These are phyloP conservation scores for Syndactyla subalaris DNA, from an alignment of 2,797 vertebrate species.

Conservation along the genomic window DNA sequence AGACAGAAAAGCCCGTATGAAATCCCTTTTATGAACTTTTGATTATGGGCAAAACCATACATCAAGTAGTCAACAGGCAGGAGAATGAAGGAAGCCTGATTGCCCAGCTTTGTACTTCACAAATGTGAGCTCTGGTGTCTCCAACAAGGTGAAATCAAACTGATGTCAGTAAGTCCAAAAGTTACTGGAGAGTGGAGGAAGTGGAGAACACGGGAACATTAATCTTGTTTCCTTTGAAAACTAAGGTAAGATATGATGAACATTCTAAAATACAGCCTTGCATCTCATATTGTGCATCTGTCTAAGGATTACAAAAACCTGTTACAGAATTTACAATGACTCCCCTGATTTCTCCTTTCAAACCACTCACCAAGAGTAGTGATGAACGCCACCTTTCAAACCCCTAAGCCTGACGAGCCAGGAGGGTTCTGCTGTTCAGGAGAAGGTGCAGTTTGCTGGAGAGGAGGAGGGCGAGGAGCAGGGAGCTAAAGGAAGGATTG, in stretches of 20 bases:
- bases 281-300: not conserved
- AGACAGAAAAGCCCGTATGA: not conserved
- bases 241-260: not conserved
- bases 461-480: rapidly evolving
- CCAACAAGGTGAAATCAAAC: not conserved
- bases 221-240: not conserved
- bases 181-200: not conserved
- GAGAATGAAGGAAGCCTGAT: not conserved
- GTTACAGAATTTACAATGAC: not conserved
- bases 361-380: not conserved
- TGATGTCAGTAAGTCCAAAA: not conserved
- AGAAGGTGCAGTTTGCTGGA: not conserved
- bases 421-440: not conserved
- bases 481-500: rapidly evolving
- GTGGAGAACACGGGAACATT: not conserved
- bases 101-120: not conserved
- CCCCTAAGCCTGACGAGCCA: not conserved
- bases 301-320: not conserved
- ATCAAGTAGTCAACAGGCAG: not conserved
- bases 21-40: not conserved
- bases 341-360: not conserved
- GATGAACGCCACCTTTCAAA: not conserved
- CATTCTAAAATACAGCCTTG: not conserved
- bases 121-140: not conserved
- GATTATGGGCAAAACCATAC: not conserved